Percentiles rank a stretch among this genome's conserved stretches.
Conservation (phyloP, 2,113 vertebrate species). For the Marmota flaviventris region DNA sequence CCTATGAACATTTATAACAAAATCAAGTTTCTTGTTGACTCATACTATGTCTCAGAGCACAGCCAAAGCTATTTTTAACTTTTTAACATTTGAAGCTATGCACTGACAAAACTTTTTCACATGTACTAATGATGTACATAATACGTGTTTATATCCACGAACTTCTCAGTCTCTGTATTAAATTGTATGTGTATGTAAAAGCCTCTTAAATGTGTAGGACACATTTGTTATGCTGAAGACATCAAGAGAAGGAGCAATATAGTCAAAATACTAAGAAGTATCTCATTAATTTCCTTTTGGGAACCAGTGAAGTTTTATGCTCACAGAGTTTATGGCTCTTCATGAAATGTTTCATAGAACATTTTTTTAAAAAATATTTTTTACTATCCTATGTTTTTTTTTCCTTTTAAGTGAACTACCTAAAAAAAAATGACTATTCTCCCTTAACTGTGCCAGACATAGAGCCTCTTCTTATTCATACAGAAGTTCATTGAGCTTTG, state of each 20-base stretch:
- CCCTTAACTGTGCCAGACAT: background rate
- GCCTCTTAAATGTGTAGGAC: background rate
- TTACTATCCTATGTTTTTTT: background rate
- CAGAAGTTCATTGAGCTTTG: background rate
- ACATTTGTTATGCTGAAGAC: background rate
- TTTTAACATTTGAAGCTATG: background rate
- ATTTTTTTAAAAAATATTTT: background rate
- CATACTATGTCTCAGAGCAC: constrained; percentile 1
- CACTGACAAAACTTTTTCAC: background rate
- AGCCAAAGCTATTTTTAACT: background rate
- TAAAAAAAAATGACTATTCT: background rate
- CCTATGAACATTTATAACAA: constrained; percentile 77
- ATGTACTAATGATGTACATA: background rate
- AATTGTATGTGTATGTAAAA: background rate
- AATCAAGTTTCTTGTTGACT: constrained; percentile 75
- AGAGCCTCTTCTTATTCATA: background rate
- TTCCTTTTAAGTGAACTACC: background rate
- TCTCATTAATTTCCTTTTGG: background rate
- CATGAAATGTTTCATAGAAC: background rate
- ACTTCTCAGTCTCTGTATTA: background rate
- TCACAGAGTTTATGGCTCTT: background rate
- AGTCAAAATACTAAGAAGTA: background rate
- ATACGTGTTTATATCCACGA: background rate
- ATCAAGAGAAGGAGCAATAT: background rate
- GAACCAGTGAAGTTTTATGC: background rate